Percentiles rank a stretch among this genome's conserved stretches.
These are phyloP conservation scores for Chrysolina oricalcia DNA, from an alignment of 2,888 invertebrate species.

Conservation along the genomic window DNA sequence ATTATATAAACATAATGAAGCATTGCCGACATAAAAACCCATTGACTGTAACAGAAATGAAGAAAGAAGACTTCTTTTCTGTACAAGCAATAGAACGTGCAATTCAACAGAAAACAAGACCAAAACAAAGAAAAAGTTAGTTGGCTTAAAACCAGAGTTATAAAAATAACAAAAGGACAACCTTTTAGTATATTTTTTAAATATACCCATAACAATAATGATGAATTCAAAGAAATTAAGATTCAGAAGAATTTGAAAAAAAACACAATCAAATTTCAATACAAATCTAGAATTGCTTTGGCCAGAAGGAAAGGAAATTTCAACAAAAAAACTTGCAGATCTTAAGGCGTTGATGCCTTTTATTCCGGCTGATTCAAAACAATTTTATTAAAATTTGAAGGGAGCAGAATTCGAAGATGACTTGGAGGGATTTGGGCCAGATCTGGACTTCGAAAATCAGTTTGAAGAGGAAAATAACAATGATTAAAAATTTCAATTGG, in stretches of 20 bases:
- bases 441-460: conserved; percentile 4
- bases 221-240: too few relatives aligned
- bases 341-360: background rate
- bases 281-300: too few relatives aligned
- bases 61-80: background rate
- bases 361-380: conserved; percentile 20
- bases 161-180: too few relatives aligned
- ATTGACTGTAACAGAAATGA: background rate
- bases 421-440: too few relatives aligned
- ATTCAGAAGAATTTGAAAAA: too few relatives aligned
- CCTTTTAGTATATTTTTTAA: too few relatives aligned
- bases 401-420: conserved; percentile 23
- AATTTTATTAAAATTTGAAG: conserved; percentile 25
- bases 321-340: too few relatives aligned
- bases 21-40: conserved; percentile 5
- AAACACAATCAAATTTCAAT: too few relatives aligned
- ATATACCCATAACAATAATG: too few relatives aligned
- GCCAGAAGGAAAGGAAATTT: too few relatives aligned
- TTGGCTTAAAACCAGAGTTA: background rate
- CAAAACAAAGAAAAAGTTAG: conserved; percentile 19
- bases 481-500: too few relatives aligned
- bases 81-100: background rate
- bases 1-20: conserved; percentile 1
- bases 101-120: background rate
- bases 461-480: too few relatives aligned